phyloP scores from a whole-genome alignment of 2,888 invertebrate genomes.

The Danaus chrysippus region DNA sequence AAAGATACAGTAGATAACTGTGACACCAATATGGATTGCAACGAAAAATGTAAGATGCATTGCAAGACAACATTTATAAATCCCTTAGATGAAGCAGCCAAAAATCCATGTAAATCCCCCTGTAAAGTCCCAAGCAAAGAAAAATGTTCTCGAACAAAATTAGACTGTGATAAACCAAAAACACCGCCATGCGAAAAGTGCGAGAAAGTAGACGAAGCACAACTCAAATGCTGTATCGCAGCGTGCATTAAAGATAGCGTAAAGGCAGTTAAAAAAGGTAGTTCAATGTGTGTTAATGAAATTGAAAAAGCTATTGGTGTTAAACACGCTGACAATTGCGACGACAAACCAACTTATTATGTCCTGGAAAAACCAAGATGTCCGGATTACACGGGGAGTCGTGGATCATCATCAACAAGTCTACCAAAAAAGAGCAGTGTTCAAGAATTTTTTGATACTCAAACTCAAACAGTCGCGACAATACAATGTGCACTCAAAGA shows the following conservation, averaged over 20 bases:
- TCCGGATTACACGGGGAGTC: neutral
- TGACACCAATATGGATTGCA: neutral
- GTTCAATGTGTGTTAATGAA: slow-evolving; percentile 24
- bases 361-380: slow-evolving; percentile 30
- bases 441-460: slow-evolving; percentile 33
- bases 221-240: slow-evolving; percentile 24
- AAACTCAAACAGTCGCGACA: slow-evolving; percentile 41
- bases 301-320: slow-evolving; percentile 32
- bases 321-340: slow-evolving; percentile 26
- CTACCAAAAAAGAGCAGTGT: slow-evolving; percentile 21
- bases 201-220: slow-evolving; percentile 13
- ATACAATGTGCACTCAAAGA: slow-evolving; percentile 49
- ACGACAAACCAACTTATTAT: slow-evolving; percentile 33
- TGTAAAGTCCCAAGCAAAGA: no score
- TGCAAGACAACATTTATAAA: slow-evolving; percentile 7
- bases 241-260: slow-evolving; percentile 21
- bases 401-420: slow-evolving; percentile 8
- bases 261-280: slow-evolving; percentile 24
- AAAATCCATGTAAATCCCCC: slow-evolving; percentile 1
- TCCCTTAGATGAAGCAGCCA: neutral
- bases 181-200: slow-evolving; percentile 14
- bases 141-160: no score
- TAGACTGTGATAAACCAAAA: slow-evolving; percentile 14
- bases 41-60: slow-evolving; percentile 3
- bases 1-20: neutral